Evolutionary conservation across 1,140 invertebrate genomes (phyloP), one percentile per base, ranked within the genome.

Genomic region (Cyclina sinensis): DNA sequence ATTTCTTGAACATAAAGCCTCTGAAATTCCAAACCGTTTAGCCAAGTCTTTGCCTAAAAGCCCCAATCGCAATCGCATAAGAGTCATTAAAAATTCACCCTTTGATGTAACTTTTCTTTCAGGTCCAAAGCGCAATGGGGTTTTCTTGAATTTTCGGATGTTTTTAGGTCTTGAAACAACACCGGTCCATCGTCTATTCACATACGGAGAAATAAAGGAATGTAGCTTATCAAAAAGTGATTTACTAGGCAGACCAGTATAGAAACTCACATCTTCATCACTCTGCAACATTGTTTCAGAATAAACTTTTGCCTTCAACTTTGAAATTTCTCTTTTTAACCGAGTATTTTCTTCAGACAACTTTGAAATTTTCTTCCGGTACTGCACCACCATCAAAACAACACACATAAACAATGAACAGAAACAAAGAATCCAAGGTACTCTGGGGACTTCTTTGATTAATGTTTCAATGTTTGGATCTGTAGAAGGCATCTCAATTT

Each of bases 131-230:
- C 46, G 11, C 2, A 43, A 2, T 54, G 46, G 9, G 18, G 14
- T 16, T 21, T 57, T 68, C 37, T 24, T 57, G 27, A 76, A 57
- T 37, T 27, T 74, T 24, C 83, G 1, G 4, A 76, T n/a, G 51
- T 35, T 57, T 27, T 57, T 76, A n/a, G 21, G 16, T 18, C 32
- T 43, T 27, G 68, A 57, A 4, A 9, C n/a, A 18, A 35, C n/a
- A 86, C 83, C 70, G 27, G 83, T 86, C 83, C 83, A 86, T 39
- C 68, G 43, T 74, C 82, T 48, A n/a, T 48, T 74, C 27, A 85
- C 82, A 73, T 16, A 74, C 11, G 62, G 82, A 21, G 46, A 51
- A n/a, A 85, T 54, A 7, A 51, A 74, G 2, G 46, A 4, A 76
- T 76, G 70, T 27, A 85, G 35, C 37, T 76, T 86, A 35, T 57